Evolutionary conservation across 2,113 vertebrate species (phyloP).

Genomic region (Cochlearius cochlearius): DNA sequence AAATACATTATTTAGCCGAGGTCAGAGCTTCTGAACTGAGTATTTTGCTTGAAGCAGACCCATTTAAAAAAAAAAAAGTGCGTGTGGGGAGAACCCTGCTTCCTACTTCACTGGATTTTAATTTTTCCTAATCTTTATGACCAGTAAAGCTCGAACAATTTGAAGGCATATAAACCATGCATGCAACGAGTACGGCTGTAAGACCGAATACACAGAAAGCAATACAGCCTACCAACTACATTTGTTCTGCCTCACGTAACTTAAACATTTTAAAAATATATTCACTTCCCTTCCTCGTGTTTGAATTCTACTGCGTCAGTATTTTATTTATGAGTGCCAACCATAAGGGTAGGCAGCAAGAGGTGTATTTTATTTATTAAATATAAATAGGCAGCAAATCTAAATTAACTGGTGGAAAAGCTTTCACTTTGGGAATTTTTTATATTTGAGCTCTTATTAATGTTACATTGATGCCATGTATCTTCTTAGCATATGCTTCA

Average conservation of each 20-base stretch:
- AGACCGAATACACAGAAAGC: not conserved
- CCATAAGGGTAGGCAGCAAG: not conserved
- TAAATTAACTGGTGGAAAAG: not conserved
- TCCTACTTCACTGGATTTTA: conserved; percentile 15
- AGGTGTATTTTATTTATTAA: conserved; percentile 23
- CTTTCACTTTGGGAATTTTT: not conserved
- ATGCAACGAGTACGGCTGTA: not conserved
- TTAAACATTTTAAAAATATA: not conserved
- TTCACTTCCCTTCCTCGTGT: not conserved
- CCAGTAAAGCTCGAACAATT: not conserved
- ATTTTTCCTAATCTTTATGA: conserved; percentile 8
- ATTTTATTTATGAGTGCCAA: conserved; percentile 10
- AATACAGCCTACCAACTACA: not conserved
- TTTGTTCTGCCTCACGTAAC: not conserved
- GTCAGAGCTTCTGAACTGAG: not conserved
- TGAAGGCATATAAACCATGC: not conserved
- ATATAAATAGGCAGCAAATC: conserved; percentile 16
- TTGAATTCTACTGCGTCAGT: not conserved
- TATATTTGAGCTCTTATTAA: conserved; percentile 18
- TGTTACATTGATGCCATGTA: not conserved
- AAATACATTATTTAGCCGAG: not conserved
- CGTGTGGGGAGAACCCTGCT: not conserved
- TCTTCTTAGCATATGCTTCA: not conserved
- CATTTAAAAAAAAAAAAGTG: not conserved
- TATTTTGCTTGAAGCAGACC: not conserved